Evolutionary conservation across 2,888 invertebrate species (phyloP).

Genomic region (Noctua fimbriata): DNA sequence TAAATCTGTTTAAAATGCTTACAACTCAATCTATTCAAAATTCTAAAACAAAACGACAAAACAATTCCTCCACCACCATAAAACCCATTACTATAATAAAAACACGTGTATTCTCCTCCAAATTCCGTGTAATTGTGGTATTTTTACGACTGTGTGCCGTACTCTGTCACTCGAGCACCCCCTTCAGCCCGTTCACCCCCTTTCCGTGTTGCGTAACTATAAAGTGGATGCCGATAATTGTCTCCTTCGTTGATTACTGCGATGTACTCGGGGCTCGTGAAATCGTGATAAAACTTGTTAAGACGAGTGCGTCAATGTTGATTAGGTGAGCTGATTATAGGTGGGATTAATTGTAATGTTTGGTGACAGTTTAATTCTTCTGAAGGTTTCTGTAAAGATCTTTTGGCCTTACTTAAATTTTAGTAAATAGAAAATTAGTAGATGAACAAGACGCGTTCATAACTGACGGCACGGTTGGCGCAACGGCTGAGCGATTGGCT

Average conservation of each 20-base stretch:
- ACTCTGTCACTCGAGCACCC: slow-evolving; percentile 43
- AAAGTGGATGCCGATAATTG: slow-evolving; percentile 58
- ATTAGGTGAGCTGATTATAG: neutral
- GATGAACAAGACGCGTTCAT: neutral
- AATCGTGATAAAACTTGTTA: slow-evolving; percentile 31
- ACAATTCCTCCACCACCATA: neutral
- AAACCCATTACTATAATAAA: slow-evolving; percentile 58
- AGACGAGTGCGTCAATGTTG: slow-evolving; percentile 12
- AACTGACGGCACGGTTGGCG: too few relatives aligned
- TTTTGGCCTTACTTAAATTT: neutral
- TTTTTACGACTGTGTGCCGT: slow-evolving; percentile 61
- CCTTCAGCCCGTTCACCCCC: slow-evolving; percentile 4
- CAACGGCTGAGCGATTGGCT: too few relatives aligned
- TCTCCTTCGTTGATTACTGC: slow-evolving; percentile 49
- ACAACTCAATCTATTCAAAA: neutral
- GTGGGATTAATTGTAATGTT: neutral
- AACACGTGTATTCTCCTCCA: slow-evolving; percentile 57
- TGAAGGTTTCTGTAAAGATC: neutral
- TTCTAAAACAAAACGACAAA: neutral
- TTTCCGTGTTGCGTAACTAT: slow-evolving; percentile 63
- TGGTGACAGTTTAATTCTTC: neutral
- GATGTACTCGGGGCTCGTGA: slow-evolving; percentile 18
- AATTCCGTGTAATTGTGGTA: slow-evolving; percentile 65
- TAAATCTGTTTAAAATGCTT: neutral
- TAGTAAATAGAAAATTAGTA: neutral